Evolutionary conservation across 2,888 invertebrate genomes (phyloP), one percentile per base, ranked within the genome.

Genomic region (Hyalella azteca): DNA sequence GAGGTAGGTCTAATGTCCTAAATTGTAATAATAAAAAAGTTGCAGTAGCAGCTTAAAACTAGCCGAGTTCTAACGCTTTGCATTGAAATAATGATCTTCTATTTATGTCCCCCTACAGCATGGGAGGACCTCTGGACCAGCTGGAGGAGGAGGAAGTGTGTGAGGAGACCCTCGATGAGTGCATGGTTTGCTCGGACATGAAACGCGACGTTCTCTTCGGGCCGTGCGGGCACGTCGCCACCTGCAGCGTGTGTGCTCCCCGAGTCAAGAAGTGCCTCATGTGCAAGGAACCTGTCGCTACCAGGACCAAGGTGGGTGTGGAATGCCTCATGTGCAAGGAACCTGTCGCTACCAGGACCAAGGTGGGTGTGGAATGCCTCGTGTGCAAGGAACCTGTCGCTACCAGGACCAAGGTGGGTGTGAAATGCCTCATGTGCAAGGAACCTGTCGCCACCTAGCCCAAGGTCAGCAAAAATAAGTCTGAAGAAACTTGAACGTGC

Each of bases 261-360:
- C 90, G 95, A 49, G 96, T 98, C 85, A 97, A 97, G 89, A 97
- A 97, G 89, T 98, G 97, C 88, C 91, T 98, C 82, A 91, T 96
- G 84, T 98, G 98, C 87, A 93, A 97, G 81, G 94, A 95, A 86
- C 91, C 92, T 76, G 95, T 97, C 79, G 89, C 91, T 81, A 91
- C 92, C 0, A 91, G 96, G 85, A 92, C 93, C 85, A 94, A 94
- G 91, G 93, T 93, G 88, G 86, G 85, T 45, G 11, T 11, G 89
- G 97, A 97, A 89, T 98, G 97, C 88, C 91, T 98, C 82, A 91
- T 96, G 84, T 98, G 98, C 87, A 93, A 97, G 81, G 94, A 95
- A 86, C 91, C 92, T 76, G 95, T 97, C 79, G 89, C 91, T 81
- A 91, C 92, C 0, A 91, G 96, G 85, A 92, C 93, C 85, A 94